These are phyloP conservation scores for Gouania willdenowi DNA, from an alignment of 2,797 vertebrate species.

Conservation along the genomic window DNA sequence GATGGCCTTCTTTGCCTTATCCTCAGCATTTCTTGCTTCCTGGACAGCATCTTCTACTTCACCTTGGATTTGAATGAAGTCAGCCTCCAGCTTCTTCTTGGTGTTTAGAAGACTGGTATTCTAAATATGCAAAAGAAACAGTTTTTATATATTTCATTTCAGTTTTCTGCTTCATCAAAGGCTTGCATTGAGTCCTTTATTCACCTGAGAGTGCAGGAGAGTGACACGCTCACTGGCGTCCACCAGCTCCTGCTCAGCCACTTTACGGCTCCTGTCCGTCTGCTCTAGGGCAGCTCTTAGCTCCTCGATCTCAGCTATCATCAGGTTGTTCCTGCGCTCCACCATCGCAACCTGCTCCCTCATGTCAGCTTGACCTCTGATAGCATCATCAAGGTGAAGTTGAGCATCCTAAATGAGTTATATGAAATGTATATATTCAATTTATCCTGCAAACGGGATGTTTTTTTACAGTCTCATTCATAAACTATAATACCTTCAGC, in stretches of 20 bases:
- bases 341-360: constrained; percentile 84
- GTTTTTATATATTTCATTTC: background rate
- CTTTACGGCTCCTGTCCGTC: constrained; percentile 76
- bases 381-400: constrained; percentile 81
- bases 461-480: no score
- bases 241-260: constrained; percentile 84
- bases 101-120: constrained; percentile 35
- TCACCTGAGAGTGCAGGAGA: background rate
- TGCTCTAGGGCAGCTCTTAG: constrained; percentile 80
- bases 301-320: constrained; percentile 79
- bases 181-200: constrained; percentile 3
- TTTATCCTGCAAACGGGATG: constrained; percentile 22
- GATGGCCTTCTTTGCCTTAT: constrained; percentile 92
- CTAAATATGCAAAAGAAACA: background rate
- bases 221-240: constrained; percentile 53
- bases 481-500: constrained; percentile 77
- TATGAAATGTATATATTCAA: background rate
- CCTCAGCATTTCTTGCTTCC: constrained; percentile 87
- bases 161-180: background rate
- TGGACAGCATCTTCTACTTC: constrained; percentile 84
- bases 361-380: constrained; percentile 81
- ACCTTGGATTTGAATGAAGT: constrained; percentile 81
- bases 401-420: constrained; percentile 73
- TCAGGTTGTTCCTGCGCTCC: constrained; percentile 82
- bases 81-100: constrained; percentile 85